Evolutionary conservation across 2,113 vertebrate species (phyloP), one percentile per base, ranked within the genome.

Genomic region (Nothocercus julius): DNA sequence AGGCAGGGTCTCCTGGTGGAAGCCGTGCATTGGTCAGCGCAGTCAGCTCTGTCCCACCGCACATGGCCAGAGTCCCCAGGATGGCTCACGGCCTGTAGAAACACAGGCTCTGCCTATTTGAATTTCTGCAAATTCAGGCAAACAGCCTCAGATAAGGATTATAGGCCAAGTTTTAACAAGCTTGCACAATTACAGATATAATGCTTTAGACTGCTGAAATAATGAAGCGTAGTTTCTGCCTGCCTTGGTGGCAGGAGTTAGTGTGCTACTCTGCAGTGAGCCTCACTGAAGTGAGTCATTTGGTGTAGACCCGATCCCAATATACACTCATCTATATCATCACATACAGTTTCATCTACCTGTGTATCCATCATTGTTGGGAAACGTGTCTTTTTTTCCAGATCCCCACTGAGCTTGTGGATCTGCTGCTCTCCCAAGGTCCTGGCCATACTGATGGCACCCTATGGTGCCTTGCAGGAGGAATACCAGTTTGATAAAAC

Each of bases 21-120:
- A 79, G n/a, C n/a, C 11, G 34, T 56, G 25, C 3, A 1, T 38
- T 59, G 68, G 54, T 11, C 10, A 61, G 22, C 0, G 0, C 21
- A 66, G 34, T 19, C 40, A 75, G 51, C 22, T 79, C 56, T 4
- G 2, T 70, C 19, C 19, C 22, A 42, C 13, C 8, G 5, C 30
- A 32, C 16, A 5, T 28, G 32, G 51, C 36, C 30, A 8, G 7
- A 67, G 36, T 10, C 44, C 36, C 21, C 3, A 1, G 7, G 9
- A 21, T 53, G 70, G 34, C 64, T 72, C 1, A 0, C 59, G 27
- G 49, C 32, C 18, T 61, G 9, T 5, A 27, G 6, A 16, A 76
- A 77, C 56, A 6, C 47, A 59, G n/a, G 28, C 53, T 72, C 64
- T 87, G 25, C 13, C 64, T 73, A 38, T 47, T 25, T 68, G 64